Evolutionary conservation across 2,113 vertebrate genomes (phyloP), one percentile per base, ranked within the genome.

Genomic region (Procavia capensis): DNA sequence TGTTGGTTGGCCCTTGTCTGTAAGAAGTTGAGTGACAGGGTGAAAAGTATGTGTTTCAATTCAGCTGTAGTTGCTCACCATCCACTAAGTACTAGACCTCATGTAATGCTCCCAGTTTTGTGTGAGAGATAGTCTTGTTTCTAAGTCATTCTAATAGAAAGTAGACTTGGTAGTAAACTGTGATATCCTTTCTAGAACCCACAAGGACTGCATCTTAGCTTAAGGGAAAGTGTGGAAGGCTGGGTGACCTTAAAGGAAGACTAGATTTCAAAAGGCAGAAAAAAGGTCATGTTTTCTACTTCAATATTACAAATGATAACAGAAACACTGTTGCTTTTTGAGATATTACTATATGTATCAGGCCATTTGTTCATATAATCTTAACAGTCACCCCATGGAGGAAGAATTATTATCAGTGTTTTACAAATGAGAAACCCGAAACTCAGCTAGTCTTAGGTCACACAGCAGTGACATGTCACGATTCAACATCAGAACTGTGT

Each of bases 281-380:
- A 87, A 74, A 61, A 95, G 61, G 14, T 76, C 2, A 6, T 50
- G 54, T 90, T 90, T 72, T 45, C 81, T 9, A 72, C 76, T 20
- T 72, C 20, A 13, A 79, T 64, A 92, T 94, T 90, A 90, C 34
- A 57, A 86, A 91, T 82, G 47, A 47, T 80, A 79, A 31, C 34
- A 83, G 43, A 92, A 61, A 80, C 61, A 22, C 39, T 13, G 31
- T 59, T 68, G 27, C 34, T 11, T 45, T 78, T 36, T 39, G 54
- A 75, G 31, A 63, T 63, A 92, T 90, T n/a, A 82, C 43, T 74
- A 45, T 47, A 57, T 47, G 10, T 9, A 25, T 24, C 78, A 70
- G 36, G 59, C n/a, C 22, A 84, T 88, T 94, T 4, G 10, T 75
- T 94, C 89, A 74, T 79, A 66, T 87, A 19, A 6, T 50, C 50